A percentile compares a stretch with the other conserved stretches of the same genome.
These are phyloP conservation scores for Notolabrus celidotus DNA, from an alignment of 2,797 vertebrate genomes.

Conservation along the genomic window DNA sequence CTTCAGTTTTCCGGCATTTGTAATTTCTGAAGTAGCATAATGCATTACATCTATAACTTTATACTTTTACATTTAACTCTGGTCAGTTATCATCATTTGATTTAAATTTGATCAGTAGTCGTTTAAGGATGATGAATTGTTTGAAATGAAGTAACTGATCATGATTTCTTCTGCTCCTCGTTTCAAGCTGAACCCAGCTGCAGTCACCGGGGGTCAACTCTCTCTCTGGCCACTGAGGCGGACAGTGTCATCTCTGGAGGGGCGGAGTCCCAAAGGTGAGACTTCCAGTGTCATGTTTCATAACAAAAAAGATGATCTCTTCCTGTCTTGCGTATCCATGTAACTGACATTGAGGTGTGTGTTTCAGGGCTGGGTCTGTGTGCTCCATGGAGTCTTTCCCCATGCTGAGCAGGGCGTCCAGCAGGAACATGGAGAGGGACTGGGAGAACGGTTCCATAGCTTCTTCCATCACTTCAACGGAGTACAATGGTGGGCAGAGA, in stretches of 20 bases:
- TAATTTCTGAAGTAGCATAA: too few species aligned
- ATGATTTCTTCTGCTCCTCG: conserved; percentile 3
- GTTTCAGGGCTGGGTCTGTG: conserved; percentile 73
- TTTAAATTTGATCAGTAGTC: too few species aligned
- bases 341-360: conserved; percentile 7
- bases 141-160: neutral
- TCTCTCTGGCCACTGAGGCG: conserved; percentile 92
- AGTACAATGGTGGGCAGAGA: conserved; percentile 96
- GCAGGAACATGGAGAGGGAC: conserved; percentile 94
- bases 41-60: too few species aligned
- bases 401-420: conserved; percentile 84
- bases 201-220: conserved; percentile 93
- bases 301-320: neutral
- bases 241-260: conserved; percentile 94
- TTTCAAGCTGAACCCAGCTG: conserved; percentile 89
- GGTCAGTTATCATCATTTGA: too few species aligned
- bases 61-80: too few species aligned
- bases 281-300: neutral
- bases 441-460: conserved; percentile 97
- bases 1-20: too few species aligned
- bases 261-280: conserved; percentile 77
- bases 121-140: too few species aligned
- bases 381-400: conserved; percentile 92
- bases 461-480: conserved; percentile 95
- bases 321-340: neutral